phyloP scores from a whole-genome alignment of 2,113 vertebrate genomes.

The Mus musculus region DNA sequence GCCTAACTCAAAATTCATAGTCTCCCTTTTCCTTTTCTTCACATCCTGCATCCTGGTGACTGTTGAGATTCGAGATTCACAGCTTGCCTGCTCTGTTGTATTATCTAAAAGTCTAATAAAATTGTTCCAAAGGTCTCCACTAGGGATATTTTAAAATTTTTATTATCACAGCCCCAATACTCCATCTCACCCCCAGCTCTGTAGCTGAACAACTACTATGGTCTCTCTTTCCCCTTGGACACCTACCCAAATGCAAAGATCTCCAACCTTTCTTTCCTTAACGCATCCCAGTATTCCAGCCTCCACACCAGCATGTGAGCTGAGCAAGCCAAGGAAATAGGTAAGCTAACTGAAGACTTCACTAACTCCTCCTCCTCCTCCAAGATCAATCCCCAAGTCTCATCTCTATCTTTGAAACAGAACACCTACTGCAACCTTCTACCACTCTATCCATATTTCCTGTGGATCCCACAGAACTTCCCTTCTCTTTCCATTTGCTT shows the following conservation, averaged over 20 bases:
- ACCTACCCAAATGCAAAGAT: neutral
- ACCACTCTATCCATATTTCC: neutral
- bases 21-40: neutral
- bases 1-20: neutral
- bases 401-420: neutral
- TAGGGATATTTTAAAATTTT: neutral
- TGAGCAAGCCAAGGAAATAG: neutral
- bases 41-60: neutral
- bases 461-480: neutral
- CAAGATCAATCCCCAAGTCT: neutral
- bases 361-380: neutral
- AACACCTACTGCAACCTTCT: neutral
- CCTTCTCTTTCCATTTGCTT: neutral
- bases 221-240: neutral
- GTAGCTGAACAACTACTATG: neutral
- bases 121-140: neutral
- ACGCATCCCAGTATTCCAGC: neutral
- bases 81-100: neutral
- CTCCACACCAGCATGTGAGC: neutral
- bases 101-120: neutral
- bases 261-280: neutral
- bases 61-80: neutral
- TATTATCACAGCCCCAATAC: neutral
- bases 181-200: neutral
- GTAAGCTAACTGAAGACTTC: neutral